phyloP scores from a whole-genome alignment of 1,140 invertebrate genomes.

The Drosophila sproati region DNA sequence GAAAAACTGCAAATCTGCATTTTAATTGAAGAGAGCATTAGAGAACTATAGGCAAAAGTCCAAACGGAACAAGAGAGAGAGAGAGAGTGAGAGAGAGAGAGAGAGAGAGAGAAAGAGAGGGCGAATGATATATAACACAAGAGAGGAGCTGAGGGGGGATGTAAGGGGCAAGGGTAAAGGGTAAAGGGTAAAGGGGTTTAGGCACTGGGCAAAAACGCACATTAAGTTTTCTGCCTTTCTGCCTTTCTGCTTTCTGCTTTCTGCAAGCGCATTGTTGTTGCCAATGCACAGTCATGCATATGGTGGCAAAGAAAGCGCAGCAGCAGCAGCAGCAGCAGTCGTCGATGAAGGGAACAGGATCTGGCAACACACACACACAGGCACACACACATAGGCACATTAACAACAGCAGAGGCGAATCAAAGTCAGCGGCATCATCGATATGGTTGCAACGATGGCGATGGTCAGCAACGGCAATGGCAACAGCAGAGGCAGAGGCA shows the following conservation, averaged over 20 bases:
- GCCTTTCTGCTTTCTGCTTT: constrained; percentile 59
- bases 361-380: constrained; percentile 3
- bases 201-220: constrained; percentile 48
- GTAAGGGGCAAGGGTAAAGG: constrained; percentile 27
- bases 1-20: constrained; percentile 49
- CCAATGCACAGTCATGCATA: constrained; percentile 21
- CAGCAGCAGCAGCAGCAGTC: constrained; percentile 14
- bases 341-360: constrained; percentile 23
- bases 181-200: background rate
- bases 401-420: constrained; percentile 60
- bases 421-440: constrained; percentile 79
- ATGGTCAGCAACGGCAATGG: constrained; percentile 40
- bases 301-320: constrained; percentile 69
- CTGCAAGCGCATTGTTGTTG: constrained; percentile 50
- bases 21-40: constrained; percentile 52
- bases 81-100: background rate
- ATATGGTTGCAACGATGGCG: constrained; percentile 57
- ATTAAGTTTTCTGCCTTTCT: constrained; percentile 73
- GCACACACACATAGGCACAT: constrained; percentile 10
- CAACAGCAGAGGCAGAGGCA: background rate
- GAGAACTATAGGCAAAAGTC: constrained; percentile 22
- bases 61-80: constrained; percentile 5
- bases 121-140: constrained; percentile 5
- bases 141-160: background rate
- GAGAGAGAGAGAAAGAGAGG: constrained; percentile 5